Base-by-base conservation (phyloP, 35 echinoderm and acorn worm genomes). In the Apostichopus japonicus region DNA sequence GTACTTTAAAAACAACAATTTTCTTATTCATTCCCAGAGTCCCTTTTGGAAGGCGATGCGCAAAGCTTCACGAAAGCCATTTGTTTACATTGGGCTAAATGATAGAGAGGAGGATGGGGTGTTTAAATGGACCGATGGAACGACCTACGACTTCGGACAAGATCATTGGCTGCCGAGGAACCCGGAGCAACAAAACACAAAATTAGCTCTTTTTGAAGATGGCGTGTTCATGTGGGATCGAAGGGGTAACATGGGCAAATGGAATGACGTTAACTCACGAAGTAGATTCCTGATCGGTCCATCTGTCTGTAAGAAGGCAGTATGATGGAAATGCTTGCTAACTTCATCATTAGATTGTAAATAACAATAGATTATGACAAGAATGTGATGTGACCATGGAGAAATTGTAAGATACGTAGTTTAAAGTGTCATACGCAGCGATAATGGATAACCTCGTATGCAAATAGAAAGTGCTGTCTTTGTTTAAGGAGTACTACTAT, bases 221-320 rank as follows among this genome's bases (percentile, higher is more conserved):
- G 86, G 86, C 15, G 86, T 87, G 23, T 57, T 87, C 16, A 87
- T 87, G 7, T 87, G 86, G 86, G 86, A 87, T 10, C 57, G 86
- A 13, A n/a, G 16, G 58, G 5, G 16, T 21, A 17, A 87, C 56
- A 67, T 65, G 86, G 86, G 86, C 6, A 87, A 56, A 56, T 87
- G 86, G 86, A 87, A 87, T 71, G 86, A 87, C 86, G 86, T 87
- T 19, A 87, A 87, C 21, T 87, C 86, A 0, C 58, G 54, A n/a
- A 87, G 86, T 65, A 87, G 54, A 51, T 24, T 22, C 57, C 23
- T 87, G 8, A 24, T 6, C 17, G 86, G 86, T 65, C 86, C 86
- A 1, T 62, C 86, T 11, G 63, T 87, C 11, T 87, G 86, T 57
- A 87, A 87, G 56, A 87, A 27, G 58, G 13, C 86, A 51, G 86